Conservation (phyloP, 1,140 invertebrate genomes). For the Octopus bimaculoides region DNA sequence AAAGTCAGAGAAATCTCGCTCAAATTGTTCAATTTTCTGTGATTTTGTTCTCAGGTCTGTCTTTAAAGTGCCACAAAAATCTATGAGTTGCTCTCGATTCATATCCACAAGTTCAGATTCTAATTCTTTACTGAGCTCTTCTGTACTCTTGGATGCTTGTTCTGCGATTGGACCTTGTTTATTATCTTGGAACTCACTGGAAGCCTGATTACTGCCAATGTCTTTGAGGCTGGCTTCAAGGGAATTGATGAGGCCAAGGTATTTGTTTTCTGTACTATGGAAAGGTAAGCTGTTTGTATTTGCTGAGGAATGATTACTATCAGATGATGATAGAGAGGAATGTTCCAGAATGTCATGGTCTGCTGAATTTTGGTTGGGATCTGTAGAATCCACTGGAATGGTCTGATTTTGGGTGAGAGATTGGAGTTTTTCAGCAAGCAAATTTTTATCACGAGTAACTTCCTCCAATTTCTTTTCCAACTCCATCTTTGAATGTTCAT, state of each 20-base stretch:
- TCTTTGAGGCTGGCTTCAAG: not conserved
- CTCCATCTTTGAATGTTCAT: constrained; percentile 13
- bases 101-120: no score
- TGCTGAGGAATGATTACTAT: not conserved
- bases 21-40: not conserved
- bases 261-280: not conserved
- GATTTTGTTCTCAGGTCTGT: not conserved
- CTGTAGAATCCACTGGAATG: not conserved
- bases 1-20: not conserved
- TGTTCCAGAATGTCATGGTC: not conserved
- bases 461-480: constrained; percentile 19
- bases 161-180: not conserved
- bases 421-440: constrained; percentile 19
- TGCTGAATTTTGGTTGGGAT: not conserved
- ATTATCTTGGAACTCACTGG: not conserved
- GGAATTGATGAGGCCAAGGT: not conserved
- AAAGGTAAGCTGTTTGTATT: not conserved
- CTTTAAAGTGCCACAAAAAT: not conserved
- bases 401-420: not conserved
- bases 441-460: constrained; percentile 24
- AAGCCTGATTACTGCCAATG: not conserved
- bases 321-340: constrained; percentile 2
- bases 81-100: not conserved
- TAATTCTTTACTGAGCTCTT: no score
- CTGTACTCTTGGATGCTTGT: no score